These are phyloP conservation scores for Drosophila robusta DNA, from an alignment of 2,888 invertebrate genomes.

Conservation along the genomic window DNA sequence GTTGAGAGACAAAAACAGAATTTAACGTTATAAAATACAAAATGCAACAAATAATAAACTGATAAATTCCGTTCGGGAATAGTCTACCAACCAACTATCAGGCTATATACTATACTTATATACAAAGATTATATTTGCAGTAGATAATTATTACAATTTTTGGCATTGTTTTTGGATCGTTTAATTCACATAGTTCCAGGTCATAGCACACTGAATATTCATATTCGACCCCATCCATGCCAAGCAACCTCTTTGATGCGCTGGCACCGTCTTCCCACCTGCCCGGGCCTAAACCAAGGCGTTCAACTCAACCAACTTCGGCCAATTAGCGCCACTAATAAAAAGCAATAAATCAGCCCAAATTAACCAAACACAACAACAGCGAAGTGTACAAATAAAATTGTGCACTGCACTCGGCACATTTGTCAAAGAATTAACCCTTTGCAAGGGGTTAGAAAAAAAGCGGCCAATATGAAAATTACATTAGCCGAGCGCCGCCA, in stretches of 20 bases:
- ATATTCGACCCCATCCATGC: constrained; percentile 4
- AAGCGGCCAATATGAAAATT: constrained; percentile 68
- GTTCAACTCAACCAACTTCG: constrained; percentile 10
- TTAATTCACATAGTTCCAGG: no score
- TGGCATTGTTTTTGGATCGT: no score
- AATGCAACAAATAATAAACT: no score
- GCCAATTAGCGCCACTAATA: constrained; percentile 74
- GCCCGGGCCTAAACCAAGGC: constrained; percentile 5
- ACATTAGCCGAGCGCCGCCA: constrained; percentile 71
- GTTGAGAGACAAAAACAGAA: no score
- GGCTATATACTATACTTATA: no score
- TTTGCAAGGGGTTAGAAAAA: constrained; percentile 41
- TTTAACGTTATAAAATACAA: no score
- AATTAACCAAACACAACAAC: constrained; percentile 42
- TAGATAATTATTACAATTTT: no score
- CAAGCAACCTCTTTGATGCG: no score
- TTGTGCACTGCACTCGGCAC: constrained; percentile 52
- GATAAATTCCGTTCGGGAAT: no score
- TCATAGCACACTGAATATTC: neutral
- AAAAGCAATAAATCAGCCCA: constrained; percentile 68
- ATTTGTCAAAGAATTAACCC: constrained; percentile 66
- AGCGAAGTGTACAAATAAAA: constrained; percentile 42
- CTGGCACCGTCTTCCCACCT: constrained; percentile 23
- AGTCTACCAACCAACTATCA: no score
- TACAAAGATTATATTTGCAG: no score